Percentiles rank a stretch among this genome's conserved stretches.
These are phyloP conservation scores for Andricus grossulariae DNA, from an alignment of 1,140 invertebrate genomes.

Conservation along the genomic window DNA sequence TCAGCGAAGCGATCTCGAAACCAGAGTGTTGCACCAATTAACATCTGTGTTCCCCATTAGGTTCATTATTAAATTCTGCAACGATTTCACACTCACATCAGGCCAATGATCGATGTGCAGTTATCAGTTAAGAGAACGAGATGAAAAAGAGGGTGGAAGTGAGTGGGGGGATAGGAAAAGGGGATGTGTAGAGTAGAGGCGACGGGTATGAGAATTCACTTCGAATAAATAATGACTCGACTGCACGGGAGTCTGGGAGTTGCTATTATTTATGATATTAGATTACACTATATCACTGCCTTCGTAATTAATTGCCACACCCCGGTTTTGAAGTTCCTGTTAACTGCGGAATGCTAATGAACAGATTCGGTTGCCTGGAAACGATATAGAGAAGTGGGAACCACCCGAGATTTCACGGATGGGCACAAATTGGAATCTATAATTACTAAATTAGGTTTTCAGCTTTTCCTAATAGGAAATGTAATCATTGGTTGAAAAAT, in stretches of 20 bases:
- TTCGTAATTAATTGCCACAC: slow-evolving; percentile 59
- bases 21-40: neutral
- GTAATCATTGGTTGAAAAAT: too few relatives aligned
- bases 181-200: neutral
- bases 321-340: slow-evolving; percentile 49
- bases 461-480: too few relatives aligned
- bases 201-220: slow-evolving; percentile 44
- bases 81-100: slow-evolving; percentile 5
- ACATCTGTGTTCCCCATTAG: neutral
- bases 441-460: too few relatives aligned
- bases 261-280: slow-evolving; percentile 63
- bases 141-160: neutral
- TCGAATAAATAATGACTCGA: slow-evolving; percentile 57
- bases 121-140: slow-evolving; percentile 18
- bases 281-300: slow-evolving; percentile 60
- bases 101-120: neutral
- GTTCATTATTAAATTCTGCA: slow-evolving; percentile 12
- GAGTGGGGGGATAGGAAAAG: neutral
- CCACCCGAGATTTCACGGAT: neutral
- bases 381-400: neutral
- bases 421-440: too few relatives aligned
- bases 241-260: slow-evolving; percentile 39
- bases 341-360: slow-evolving; percentile 61
- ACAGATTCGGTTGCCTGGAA: slow-evolving; percentile 49
- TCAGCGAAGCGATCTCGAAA: neutral